phyloP scores from a whole-genome alignment of 2,797 vertebrate species.

The Rhabdomys pumilio region DNA sequence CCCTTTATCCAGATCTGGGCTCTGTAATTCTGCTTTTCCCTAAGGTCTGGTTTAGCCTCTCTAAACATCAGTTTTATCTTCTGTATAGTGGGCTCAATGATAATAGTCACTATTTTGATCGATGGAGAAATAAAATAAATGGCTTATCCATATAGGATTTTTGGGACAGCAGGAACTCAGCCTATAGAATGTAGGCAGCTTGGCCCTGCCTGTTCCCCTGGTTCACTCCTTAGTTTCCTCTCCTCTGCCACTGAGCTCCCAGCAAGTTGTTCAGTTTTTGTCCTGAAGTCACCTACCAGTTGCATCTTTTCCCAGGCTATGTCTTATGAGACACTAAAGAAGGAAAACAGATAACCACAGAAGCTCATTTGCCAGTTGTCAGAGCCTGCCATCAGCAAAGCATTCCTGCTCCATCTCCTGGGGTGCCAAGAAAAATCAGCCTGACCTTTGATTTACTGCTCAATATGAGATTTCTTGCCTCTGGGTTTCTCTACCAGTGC shows the following conservation, averaged over 20 bases:
- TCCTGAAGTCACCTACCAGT: slow-evolving; percentile 83
- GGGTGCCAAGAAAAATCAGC: slow-evolving; percentile 62
- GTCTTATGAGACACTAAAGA: slow-evolving; percentile 84
- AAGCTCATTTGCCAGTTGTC: slow-evolving; percentile 88
- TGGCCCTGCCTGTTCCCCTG: neutral
- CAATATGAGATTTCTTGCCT: slow-evolving; percentile 30
- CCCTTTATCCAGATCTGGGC: neutral
- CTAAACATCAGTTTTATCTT: slow-evolving; percentile 51
- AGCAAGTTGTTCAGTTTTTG: slow-evolving; percentile 87
- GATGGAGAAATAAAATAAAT: neutral
- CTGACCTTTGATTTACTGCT: slow-evolving; percentile 77
- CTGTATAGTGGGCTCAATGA: neutral
- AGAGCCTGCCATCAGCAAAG: slow-evolving; percentile 73
- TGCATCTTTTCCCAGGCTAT: slow-evolving; percentile 83
- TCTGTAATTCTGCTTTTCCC: neutral
- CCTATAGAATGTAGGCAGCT: fast-evolving
- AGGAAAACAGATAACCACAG: slow-evolving; percentile 79
- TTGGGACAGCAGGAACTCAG: neutral
- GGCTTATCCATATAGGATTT: neutral
- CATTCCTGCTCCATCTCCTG: slow-evolving; percentile 71
- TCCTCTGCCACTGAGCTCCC: neutral
- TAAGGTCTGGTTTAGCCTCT: neutral
- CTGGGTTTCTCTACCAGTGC: neutral
- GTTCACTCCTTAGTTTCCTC: neutral
- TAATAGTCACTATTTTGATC: neutral